Evolutionary conservation across 1,140 invertebrate species (phyloP).

Genomic region (Drosophila pseudoobscura): DNA sequence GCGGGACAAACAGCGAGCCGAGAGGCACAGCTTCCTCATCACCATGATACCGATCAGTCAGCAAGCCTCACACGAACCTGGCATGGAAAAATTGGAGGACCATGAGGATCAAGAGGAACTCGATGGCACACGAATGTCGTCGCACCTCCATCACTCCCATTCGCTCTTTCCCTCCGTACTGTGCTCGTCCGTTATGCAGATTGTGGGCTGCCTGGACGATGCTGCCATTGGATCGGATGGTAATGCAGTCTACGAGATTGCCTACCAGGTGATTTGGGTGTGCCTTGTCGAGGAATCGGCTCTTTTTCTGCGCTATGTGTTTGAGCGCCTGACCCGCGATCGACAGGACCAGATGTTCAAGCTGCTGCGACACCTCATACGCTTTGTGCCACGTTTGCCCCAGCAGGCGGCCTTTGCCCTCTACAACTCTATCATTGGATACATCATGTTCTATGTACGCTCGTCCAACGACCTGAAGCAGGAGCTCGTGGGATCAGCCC

Average conservation of each 20-base stretch:
- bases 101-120: constrained; percentile 92
- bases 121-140: constrained; percentile 88
- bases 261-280: constrained; percentile 97
- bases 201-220: constrained; percentile 97
- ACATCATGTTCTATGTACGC: constrained; percentile 99
- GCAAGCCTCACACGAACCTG: constrained; percentile 98
- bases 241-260: constrained; percentile 94
- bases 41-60: constrained; percentile 98
- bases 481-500: constrained; percentile 95
- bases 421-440: constrained; percentile 99
- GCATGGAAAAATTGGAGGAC: constrained; percentile 93
- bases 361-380: constrained; percentile 94
- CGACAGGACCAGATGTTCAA: constrained; percentile 98
- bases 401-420: constrained; percentile 99
- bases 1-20: constrained; percentile 96
- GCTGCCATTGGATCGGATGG: constrained; percentile 97
- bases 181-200: constrained; percentile 96
- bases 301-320: constrained; percentile 96
- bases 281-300: constrained; percentile 99
- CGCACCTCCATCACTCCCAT: constrained; percentile 92
- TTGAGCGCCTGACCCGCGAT: constrained; percentile 97
- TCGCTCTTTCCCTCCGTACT: constrained; percentile 98
- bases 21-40: constrained; percentile 97
- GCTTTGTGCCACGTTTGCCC: constrained; percentile 96
- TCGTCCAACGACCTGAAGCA: constrained; percentile 97